A percentile compares a stretch with the other conserved stretches of the same genome.
phyloP scores from a whole-genome alignment of 2,888 invertebrate species.

The Aproaerema taeniolella region DNA sequence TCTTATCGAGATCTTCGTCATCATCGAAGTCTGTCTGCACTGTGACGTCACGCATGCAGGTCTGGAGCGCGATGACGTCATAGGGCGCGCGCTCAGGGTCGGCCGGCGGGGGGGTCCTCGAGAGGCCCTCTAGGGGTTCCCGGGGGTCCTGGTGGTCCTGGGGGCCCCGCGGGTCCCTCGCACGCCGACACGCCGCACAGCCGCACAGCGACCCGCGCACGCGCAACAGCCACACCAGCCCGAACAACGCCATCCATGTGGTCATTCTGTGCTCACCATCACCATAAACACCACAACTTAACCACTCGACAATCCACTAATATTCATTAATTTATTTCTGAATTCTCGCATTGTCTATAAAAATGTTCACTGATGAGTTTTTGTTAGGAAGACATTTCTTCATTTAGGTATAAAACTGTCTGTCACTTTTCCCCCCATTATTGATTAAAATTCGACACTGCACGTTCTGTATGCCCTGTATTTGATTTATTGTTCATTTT shows the following conservation, averaged over 20 bases:
- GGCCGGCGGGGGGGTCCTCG: constrained; percentile 28
- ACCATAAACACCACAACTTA: constrained; percentile 23
- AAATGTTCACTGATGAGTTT: background rate
- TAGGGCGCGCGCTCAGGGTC: constrained; percentile 54
- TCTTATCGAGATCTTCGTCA: constrained; percentile 66
- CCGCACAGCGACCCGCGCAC: constrained; percentile 88
- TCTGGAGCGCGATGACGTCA: constrained; percentile 65
- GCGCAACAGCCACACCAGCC: constrained; percentile 90
- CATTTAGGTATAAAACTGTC: background rate
- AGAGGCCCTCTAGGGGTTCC: background rate
- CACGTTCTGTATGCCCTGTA: too few species aligned
- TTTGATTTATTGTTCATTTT: too few species aligned
- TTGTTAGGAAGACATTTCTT: background rate
- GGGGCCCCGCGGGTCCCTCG: background rate
- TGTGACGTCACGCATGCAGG: constrained; percentile 68
- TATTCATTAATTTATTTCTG: background rate
- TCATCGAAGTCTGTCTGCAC: constrained; percentile 74
- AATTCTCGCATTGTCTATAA: background rate
- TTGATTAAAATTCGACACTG: background rate
- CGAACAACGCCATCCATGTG: constrained; percentile 89
- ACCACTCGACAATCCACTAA: background rate
- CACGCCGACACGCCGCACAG: constrained; percentile 81
- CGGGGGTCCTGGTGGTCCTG: background rate
- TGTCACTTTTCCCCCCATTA: background rate
- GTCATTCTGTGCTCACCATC: constrained; percentile 67